Base-by-base conservation (phyloP, 1,140 invertebrate genomes). In the Rhagoletis zephyria region DNA sequence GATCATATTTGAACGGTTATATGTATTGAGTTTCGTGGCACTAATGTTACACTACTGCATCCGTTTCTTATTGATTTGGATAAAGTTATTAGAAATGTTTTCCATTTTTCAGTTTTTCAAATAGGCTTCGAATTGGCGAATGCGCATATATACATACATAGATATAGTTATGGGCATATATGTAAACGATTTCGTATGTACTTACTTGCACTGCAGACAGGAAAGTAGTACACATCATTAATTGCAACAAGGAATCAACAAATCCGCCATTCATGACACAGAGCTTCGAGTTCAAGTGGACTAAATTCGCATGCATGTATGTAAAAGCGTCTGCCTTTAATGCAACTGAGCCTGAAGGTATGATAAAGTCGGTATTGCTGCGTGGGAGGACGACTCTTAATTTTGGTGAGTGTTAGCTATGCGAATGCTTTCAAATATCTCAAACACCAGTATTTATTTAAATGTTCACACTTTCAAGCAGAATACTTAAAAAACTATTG, bases 201-300 rank as follows among this genome's bases (percentile, higher is more conserved):
- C n/a, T n/a, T n/a, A n/a, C n/a, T n/a, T 67, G 64, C 40, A 4
- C 6, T 30, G 64, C 30, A 67, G 64, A 67, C n/a, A 30, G 48
- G 9, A 56, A 14, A 81, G n/a, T 56, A 56, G 30, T 81, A 56
- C 56, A 81, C 9, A 1, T 42, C 48, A 81, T 0, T 56, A 81
- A 81, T 56, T 56, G 48, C n/a, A n/a, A 42, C n/a, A 81, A 77
- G 16, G 19, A 19, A 48, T 40, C 42, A 65, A 51, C 40, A 64
- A 63, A 63, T 2, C 56, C n/a, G 40, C 42, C 60, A 61, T 63
- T 65, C 40, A 86, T 86, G 85, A 86, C 5, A 19, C 85, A 86
- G 60, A n/a, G 16, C 14, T 63, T 86, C 59, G 16, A 64, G 14
- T 12, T 19, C 30, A 14, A 63, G 60, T n/a, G 85, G 45, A 86